A percentile compares a stretch with the other conserved stretches of the same genome.
These are phyloP conservation scores for Sericinus montela DNA, from an alignment of 2,888 invertebrate genomes.

Conservation along the genomic window DNA sequence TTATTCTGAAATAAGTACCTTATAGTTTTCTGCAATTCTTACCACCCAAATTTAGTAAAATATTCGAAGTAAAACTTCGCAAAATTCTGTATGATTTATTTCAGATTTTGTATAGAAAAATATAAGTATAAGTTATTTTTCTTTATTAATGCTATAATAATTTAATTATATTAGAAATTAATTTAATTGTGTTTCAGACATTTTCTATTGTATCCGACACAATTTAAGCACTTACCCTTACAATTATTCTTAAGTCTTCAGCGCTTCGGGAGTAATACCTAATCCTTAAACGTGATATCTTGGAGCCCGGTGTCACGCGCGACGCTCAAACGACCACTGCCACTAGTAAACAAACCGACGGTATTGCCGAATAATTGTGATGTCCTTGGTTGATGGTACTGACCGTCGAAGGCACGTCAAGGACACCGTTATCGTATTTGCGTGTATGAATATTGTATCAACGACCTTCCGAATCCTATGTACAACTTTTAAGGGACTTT, in stretches of 20 bases:
- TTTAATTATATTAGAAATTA: too few species aligned
- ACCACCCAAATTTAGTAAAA: too few species aligned
- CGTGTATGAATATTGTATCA: slow-evolving; percentile 47
- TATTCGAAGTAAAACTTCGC: too few species aligned
- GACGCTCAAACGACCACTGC: slow-evolving; percentile 53
- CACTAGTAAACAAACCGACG: slow-evolving; percentile 46
- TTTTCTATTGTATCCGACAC: too few species aligned
- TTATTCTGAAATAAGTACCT: too few species aligned
- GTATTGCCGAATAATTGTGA: slow-evolving; percentile 53
- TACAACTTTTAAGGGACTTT: slow-evolving; percentile 15
- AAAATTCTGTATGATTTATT: too few species aligned
- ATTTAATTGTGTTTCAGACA: too few species aligned
- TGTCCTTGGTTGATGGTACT: slow-evolving; percentile 66
- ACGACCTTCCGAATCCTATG: slow-evolving; percentile 20
- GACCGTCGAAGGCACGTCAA: slow-evolving; percentile 51
- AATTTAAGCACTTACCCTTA: slow-evolving; percentile 53
- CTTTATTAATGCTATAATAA: too few species aligned
- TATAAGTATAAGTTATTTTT: too few species aligned
- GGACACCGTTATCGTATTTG: slow-evolving; percentile 58
- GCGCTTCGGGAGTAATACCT: slow-evolving; percentile 58
- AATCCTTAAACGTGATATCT: slow-evolving; percentile 64
- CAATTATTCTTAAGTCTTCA: slow-evolving; percentile 56
- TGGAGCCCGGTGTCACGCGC: slow-evolving; percentile 35
- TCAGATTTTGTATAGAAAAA: too few species aligned
- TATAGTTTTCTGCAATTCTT: too few species aligned